Percentiles rank a stretch among this genome's conserved stretches.
Evolutionary conservation across 1,140 invertebrate genomes (phyloP).

Genomic region (Orius insidiosus): DNA sequence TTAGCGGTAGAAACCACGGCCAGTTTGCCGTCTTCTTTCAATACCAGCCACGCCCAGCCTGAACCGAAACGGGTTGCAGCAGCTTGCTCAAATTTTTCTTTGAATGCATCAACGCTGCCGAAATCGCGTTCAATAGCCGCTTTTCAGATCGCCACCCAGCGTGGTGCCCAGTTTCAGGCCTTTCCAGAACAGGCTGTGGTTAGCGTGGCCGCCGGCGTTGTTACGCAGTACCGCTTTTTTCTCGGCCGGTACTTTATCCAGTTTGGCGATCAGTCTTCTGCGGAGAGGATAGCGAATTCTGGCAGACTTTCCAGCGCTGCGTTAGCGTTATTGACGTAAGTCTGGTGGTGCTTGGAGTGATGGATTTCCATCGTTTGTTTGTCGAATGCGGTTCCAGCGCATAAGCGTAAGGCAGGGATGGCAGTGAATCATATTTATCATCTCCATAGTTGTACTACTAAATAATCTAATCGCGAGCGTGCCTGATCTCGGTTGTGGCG

Average conservation of each 20-base stretch:
- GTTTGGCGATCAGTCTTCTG: slow-evolving; percentile 62
- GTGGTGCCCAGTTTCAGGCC: slow-evolving; percentile 47
- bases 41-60: slow-evolving; percentile 98
- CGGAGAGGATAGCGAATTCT: slow-evolving; percentile 27
- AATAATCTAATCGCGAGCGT: too few species aligned
- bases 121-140: slow-evolving; percentile 41
- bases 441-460: too few species aligned
- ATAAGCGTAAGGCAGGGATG: slow-evolving; percentile 5
- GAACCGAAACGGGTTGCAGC: slow-evolving; percentile 88
- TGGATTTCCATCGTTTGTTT: slow-evolving; percentile 94
- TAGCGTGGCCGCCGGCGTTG: slow-evolving; percentile 76
- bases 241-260: slow-evolving; percentile 53
- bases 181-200: slow-evolving; percentile 93
- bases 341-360: slow-evolving; percentile 86
- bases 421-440: not conserved
- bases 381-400: slow-evolving; percentile 81
- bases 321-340: slow-evolving; percentile 94
- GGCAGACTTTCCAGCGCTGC: slow-evolving; percentile 69
- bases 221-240: slow-evolving; percentile 66
- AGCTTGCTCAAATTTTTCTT: slow-evolving; percentile 56
- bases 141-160: slow-evolving; percentile 16
- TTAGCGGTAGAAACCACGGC: slow-evolving; percentile 82
- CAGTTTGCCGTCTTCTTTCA: slow-evolving; percentile 61
- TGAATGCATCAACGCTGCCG: slow-evolving; percentile 72
- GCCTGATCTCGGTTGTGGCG: too few species aligned